These are phyloP conservation scores for Leptogaster cylindrica DNA, from an alignment of 2,888 invertebrate genomes.

Conservation along the genomic window DNA sequence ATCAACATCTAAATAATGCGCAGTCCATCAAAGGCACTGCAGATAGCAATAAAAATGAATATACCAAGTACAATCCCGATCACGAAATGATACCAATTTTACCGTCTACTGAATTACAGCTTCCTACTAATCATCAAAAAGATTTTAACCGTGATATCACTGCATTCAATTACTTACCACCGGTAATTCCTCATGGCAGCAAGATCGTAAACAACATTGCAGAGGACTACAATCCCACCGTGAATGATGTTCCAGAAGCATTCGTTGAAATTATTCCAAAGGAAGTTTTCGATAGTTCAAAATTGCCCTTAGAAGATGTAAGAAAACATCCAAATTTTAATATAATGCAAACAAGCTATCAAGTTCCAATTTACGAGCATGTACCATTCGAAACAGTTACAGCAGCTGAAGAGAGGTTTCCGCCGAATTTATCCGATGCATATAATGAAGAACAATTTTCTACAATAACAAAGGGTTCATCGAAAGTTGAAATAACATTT, in stretches of 20 bases:
- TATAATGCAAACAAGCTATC: slow-evolving; percentile 59
- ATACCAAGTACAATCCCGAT: too few species aligned
- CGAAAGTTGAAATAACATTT: slow-evolving; percentile 38
- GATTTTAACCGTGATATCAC: slow-evolving; percentile 20
- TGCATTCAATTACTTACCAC: slow-evolving; percentile 9
- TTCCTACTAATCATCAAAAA: too few species aligned
- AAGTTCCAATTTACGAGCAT: slow-evolving; percentile 60
- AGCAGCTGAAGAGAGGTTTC: slow-evolving; percentile 55
- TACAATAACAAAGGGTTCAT: slow-evolving; percentile 40
- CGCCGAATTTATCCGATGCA: slow-evolving; percentile 52
- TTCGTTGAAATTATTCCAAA: background rate
- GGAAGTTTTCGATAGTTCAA: slow-evolving; percentile 10
- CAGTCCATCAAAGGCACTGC: too few species aligned
- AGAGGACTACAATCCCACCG: too few species aligned
- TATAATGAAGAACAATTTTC: slow-evolving; percentile 40
- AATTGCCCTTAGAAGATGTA: slow-evolving; percentile 56
- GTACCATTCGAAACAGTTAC: slow-evolving; percentile 54
- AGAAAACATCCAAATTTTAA: slow-evolving; percentile 56
- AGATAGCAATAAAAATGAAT: too few species aligned
- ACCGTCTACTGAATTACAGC: background rate
- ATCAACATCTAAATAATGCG: too few species aligned
- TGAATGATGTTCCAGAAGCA: slow-evolving; percentile 50
- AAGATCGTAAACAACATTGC: too few species aligned
- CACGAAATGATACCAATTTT: background rate
- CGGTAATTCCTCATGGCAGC: slow-evolving; percentile 16